phyloP scores from a whole-genome alignment of 2,113 vertebrate species.

The Bubo blakistoni region DNA sequence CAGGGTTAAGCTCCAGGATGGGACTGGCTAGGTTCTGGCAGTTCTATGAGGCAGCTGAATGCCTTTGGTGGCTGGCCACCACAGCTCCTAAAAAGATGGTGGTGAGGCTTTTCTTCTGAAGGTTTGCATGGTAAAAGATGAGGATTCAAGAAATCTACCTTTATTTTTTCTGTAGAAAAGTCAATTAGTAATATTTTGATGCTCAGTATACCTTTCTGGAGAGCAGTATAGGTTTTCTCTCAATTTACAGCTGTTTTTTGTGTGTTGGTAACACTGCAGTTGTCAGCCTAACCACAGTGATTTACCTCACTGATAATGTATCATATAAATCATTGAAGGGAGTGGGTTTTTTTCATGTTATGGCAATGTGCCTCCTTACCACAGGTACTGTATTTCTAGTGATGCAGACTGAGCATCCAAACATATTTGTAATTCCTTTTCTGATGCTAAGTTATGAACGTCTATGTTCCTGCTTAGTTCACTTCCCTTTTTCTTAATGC shows the following conservation, averaged over 20 bases:
- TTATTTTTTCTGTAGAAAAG: not conserved
- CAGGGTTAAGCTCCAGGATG: not conserved
- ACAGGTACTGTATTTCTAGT: not conserved
- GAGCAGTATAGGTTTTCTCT: not conserved
- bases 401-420: not conserved
- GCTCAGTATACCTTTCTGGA: not conserved
- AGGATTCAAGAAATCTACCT: not conserved
- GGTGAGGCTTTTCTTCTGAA: not conserved
- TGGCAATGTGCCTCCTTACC: not conserved
- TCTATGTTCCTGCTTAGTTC: not conserved
- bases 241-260: not conserved
- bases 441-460: not conserved
- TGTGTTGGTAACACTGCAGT: not conserved
- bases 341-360: not conserved
- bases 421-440: not conserved
- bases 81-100: not conserved
- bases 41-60: not conserved
- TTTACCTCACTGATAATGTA: not conserved
- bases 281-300: not conserved
- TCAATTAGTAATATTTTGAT: not conserved
- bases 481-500: not conserved
- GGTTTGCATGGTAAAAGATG: not conserved
- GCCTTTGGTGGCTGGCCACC: rapidly evolving
- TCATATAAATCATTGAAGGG: not conserved
- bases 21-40: not conserved